A percentile compares a stretch with the other conserved stretches of the same genome.
Conservation (phyloP, 2,797 vertebrate species). For the Gorsachius magnificus region DNA sequence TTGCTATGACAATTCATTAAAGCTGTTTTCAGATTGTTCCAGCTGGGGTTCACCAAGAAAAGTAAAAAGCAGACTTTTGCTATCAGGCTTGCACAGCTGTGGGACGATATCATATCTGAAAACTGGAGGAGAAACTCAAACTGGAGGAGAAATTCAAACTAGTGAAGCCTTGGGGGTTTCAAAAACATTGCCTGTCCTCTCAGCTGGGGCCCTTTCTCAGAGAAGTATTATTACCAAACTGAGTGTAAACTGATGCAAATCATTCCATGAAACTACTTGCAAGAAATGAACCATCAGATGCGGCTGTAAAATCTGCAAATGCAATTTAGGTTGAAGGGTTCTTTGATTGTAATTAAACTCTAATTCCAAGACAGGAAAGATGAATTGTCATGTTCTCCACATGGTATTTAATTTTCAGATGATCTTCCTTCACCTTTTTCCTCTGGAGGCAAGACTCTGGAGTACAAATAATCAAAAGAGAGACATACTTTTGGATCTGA, state of each 20-base stretch:
- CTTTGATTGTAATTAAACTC: slow-evolving; percentile 42
- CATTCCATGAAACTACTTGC: not conserved
- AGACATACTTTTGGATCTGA: slow-evolving; percentile 35
- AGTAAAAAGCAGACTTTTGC: not conserved
- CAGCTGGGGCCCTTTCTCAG: not conserved
- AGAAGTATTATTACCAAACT: not conserved
- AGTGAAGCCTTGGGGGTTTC: not conserved
- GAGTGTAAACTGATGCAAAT: not conserved
- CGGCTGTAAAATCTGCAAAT: not conserved
- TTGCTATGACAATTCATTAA: not conserved
- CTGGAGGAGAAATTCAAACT: not conserved
- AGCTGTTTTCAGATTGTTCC: not conserved
- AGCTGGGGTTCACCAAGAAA: not conserved
- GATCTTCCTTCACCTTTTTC: slow-evolving; percentile 25
- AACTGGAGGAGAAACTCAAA: not conserved
- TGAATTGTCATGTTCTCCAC: not conserved
- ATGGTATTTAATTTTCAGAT: slow-evolving; percentile 17
- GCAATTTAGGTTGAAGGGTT: slow-evolving; percentile 8
- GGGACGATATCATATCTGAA: not conserved
- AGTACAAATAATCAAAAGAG: not conserved
- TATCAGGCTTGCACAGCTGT: not conserved
- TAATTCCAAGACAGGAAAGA: not conserved
- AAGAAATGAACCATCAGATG: not conserved
- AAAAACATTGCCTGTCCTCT: not conserved
- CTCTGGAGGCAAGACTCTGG: not conserved